These are phyloP conservation scores for Argynnis bischoffii DNA, from an alignment of 2,888 invertebrate genomes.

Conservation along the genomic window DNA sequence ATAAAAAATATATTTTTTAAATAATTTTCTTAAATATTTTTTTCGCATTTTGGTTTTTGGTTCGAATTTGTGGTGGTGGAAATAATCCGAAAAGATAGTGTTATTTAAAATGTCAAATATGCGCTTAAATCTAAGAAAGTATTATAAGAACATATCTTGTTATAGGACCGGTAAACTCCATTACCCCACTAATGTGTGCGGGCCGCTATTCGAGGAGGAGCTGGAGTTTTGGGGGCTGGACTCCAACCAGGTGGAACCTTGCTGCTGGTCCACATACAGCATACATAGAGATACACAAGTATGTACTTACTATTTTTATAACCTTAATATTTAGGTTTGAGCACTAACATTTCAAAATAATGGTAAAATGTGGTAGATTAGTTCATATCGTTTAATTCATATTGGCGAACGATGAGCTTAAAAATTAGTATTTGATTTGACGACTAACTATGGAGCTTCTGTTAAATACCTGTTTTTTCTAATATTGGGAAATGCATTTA, in stretches of 20 bases:
- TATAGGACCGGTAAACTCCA: constrained; percentile 95
- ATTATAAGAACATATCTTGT: constrained; percentile 34
- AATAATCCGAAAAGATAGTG: too few relatives aligned
- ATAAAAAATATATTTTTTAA: too few relatives aligned
- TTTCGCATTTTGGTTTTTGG: neutral
- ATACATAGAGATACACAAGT: constrained; percentile 92
- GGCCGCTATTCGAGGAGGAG: constrained; percentile 97
- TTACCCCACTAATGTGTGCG: constrained; percentile 98
- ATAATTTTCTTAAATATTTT: too few relatives aligned
- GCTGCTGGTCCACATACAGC: constrained; percentile 99
- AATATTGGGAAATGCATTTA: too few relatives aligned
- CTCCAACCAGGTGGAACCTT: constrained; percentile 98
- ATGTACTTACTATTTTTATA: neutral
- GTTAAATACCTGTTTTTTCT: too few relatives aligned
- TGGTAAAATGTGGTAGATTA: too few relatives aligned
- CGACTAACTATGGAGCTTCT: too few relatives aligned
- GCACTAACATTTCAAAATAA: neutral
- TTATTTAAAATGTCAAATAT: too few relatives aligned
- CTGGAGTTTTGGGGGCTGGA: constrained; percentile 98
- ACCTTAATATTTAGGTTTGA: too few relatives aligned
- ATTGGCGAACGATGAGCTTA: too few relatives aligned
- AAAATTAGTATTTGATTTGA: too few relatives aligned
- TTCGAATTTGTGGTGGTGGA: neutral
- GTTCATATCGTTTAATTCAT: too few relatives aligned
- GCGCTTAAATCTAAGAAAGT: neutral